Conservation (phyloP, 2,113 vertebrate genomes). For the Onychostruthus taczanowskii region DNA sequence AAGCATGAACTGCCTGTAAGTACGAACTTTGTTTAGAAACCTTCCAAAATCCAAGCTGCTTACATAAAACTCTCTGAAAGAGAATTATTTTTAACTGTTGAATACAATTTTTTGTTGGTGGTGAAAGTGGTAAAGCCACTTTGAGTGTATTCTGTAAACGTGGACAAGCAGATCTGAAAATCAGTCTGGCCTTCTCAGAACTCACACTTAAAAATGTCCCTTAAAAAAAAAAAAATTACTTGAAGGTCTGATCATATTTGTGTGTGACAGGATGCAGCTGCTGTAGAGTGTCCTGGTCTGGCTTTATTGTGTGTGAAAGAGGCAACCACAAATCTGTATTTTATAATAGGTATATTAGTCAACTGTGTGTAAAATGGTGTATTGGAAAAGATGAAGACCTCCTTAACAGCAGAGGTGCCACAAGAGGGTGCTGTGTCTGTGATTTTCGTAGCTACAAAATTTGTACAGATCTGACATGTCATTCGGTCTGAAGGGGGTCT, state of each 20-base stretch:
- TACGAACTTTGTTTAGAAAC: background rate
- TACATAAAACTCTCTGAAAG: background rate
- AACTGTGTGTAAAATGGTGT: background rate
- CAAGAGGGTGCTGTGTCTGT: constrained; percentile 8
- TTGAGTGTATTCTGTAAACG: background rate
- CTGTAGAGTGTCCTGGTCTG: background rate
- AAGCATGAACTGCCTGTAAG: background rate
- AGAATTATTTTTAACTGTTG: background rate
- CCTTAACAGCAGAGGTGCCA: background rate
- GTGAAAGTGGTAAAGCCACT: background rate
- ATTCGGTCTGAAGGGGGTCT: background rate
- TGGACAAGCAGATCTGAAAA: background rate
- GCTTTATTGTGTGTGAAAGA: background rate
- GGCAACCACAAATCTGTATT: background rate
- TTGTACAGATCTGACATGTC: background rate
- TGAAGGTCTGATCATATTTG: background rate
- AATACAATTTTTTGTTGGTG: background rate
- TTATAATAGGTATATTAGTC: background rate
- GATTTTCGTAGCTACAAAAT: background rate
- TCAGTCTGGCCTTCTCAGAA: background rate
- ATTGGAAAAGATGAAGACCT: background rate
- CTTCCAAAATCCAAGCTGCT: background rate
- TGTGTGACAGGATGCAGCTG: background rate
- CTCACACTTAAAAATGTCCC: background rate
- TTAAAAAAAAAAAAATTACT: background rate